Conservation (phyloP, 1,140 invertebrate species). For the Anastrepha obliqua region DNA sequence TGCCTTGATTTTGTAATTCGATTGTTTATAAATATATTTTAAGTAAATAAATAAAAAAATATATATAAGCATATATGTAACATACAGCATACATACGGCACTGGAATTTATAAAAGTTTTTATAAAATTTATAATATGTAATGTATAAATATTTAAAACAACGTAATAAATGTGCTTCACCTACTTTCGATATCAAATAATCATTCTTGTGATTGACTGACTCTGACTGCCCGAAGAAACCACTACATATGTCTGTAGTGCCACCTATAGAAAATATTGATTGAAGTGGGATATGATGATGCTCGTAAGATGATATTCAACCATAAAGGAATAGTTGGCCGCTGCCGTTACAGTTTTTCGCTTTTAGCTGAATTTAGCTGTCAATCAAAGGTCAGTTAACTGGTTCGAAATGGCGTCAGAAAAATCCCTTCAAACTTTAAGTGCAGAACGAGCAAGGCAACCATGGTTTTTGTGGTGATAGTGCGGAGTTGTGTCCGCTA, state of each 20-base stretch:
- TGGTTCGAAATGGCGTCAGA: constrained; percentile 53
- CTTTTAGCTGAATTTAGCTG: constrained; percentile 27
- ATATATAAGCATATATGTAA: too few species aligned
- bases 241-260: not conserved
- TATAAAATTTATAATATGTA: too few species aligned
- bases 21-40: too few species aligned
- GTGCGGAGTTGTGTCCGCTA: not conserved
- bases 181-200: not conserved
- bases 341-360: not conserved
- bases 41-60: too few species aligned
- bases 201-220: constrained; percentile 6
- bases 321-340: not conserved
- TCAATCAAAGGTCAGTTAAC: constrained; percentile 55
- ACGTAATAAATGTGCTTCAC: not conserved
- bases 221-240: not conserved
- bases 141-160: too few species aligned
- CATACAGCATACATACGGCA: too few species aligned
- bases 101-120: too few species aligned
- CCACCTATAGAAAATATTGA: not conserved
- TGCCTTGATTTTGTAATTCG: too few species aligned
- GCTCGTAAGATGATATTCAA: constrained; percentile 17
- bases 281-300: not conserved
- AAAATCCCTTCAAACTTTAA: constrained; percentile 17
- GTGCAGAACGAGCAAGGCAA: not conserved
- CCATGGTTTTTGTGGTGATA: constrained; percentile 7